Evolutionary conservation across 1,140 invertebrate genomes (phyloP).

Genomic region (Acromyrmex charruanus): DNA sequence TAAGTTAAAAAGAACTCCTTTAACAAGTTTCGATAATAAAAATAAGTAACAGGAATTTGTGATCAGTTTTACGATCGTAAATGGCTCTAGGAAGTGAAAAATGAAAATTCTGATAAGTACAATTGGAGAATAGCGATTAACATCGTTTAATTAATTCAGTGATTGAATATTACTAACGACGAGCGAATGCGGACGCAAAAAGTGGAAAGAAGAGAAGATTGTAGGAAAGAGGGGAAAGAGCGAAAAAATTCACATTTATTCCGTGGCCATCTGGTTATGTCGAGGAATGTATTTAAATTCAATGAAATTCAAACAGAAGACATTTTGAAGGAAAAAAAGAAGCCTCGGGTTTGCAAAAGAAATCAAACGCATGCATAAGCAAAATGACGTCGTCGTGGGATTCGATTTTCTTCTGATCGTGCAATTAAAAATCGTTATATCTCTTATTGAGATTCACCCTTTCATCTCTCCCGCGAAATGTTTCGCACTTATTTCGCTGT

Average conservation of each 20-base stretch:
- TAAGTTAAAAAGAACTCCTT: neutral
- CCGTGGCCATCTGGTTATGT: constrained; percentile 21
- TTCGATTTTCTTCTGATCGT: constrained; percentile 34
- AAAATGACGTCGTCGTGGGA: constrained; percentile 9
- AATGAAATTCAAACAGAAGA: constrained; percentile 53
- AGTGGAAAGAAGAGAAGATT: neutral
- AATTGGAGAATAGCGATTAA: constrained; percentile 42
- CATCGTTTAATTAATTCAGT: constrained; percentile 57
- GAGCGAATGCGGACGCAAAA: constrained; percentile 13
- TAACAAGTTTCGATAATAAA: neutral
- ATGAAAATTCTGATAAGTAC: neutral
- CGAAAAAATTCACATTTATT: constrained; percentile 58
- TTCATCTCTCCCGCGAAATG: neutral
- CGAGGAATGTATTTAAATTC: constrained; percentile 58
- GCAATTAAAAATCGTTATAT: constrained; percentile 48
- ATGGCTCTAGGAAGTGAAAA: neutral
- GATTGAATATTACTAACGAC: constrained; percentile 44
- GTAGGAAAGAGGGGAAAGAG: no score
- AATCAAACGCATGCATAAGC: constrained; percentile 58
- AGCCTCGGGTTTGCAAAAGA: constrained; percentile 25
- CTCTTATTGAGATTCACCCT: constrained; percentile 18
- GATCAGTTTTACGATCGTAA: constrained; percentile 43
- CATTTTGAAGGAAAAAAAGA: constrained; percentile 18
- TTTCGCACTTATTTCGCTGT: constrained; percentile 35
- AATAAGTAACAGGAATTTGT: constrained; percentile 38